Evolutionary conservation across 1,140 invertebrate species (phyloP), one percentile per base, ranked within the genome.

Genomic region (Stenopsyche tienmushanensis): DNA sequence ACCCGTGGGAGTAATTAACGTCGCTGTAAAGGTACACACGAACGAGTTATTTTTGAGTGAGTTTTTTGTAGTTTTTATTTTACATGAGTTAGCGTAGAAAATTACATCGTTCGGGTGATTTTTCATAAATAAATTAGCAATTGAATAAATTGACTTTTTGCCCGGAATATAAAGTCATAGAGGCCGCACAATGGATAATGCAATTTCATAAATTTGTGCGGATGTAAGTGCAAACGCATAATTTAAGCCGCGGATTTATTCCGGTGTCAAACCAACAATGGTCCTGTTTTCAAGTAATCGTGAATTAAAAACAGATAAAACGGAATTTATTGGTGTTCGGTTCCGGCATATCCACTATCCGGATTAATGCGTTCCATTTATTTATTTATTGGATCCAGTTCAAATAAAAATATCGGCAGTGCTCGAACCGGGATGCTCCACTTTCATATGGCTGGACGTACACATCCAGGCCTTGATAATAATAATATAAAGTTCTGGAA

Each of bases 261-360:
- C 62, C 45, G 15, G 41, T 67, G 65, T 67, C 65, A 64, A 50
- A 57, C 52, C 60, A 54, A 68, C 49, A 39, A 25, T 21, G 66
- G 50, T 23, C 26, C 57, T 64, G 62, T 64, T 60, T 52, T 50
- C 53, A 49, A 68, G 52, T 50, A 59, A 68, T 64, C 66, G 49
- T 53, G 66, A 68, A 68, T 68, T 68, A 68, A 68, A 68, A 68
- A 68, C 47, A 64, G 62, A 68, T 68, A 68, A 59, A 64, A 42
- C 39, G 10, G 39, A 59, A 68, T 68, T 68, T 68, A 68, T 59
- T 49, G 53, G 45, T 39, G 50, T 64, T 63, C 57, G 54, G 44
- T 59, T 65, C 63, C 63, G 53, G 52, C 50, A 34, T 34, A 58
- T 57, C 62, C 62, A 54, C 24, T 55, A 42, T 44, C 49, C 58